Base-by-base conservation (phyloP, 2,113 vertebrate genomes). In the Cephalophus harveyi region DNA sequence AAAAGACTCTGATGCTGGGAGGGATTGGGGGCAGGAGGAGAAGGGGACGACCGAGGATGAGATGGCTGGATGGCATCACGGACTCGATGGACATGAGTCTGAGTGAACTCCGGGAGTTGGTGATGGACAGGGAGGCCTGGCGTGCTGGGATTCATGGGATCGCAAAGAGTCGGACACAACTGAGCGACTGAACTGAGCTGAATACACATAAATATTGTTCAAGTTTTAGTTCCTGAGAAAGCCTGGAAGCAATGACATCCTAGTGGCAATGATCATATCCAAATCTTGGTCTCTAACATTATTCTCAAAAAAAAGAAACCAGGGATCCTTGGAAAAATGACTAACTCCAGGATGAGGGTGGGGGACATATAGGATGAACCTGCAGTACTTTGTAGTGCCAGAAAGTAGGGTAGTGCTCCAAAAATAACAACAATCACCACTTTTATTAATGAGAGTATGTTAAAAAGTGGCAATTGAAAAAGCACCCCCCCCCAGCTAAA, bases 381-480 rank as follows among this genome's bases (percentile, higher is more conserved):
- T 28, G 33, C 23, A 82, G 8, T 27, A 50, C 0, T 2, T 30
- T 36, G 28, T 16, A n/a, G 16, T 85, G 5, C 10, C 52, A 62
- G 4, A 57, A 90, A 79, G 4, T n/a, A n/a, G 43, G 3, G 33
- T 46, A 43, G 33, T n/a, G 2, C 16, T 57, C 23, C 5, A 7
- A 21, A 16, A 86, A 55, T 17, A 36, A 23, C 16, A 12, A 2
- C 36, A 12, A 17, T 13, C 27, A n/a, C 43, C 7, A 21, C 55
- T 16, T 85, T 83, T 10, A 48, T 25, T 55, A 83, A 55, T 14
- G 25, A 1, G 0, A 0, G 0, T n/a, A 50, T 28, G 9, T 16
- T 71, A 59, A 83, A 48, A 78, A 62, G 7, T 27, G 1, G 4
- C 4, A 85, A 84, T 7, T 46, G 2, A 36, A 85, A 85, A 28